Base-by-base conservation (phyloP, 2,797 vertebrate genomes). In the Acanthurus leucopareius region DNA sequence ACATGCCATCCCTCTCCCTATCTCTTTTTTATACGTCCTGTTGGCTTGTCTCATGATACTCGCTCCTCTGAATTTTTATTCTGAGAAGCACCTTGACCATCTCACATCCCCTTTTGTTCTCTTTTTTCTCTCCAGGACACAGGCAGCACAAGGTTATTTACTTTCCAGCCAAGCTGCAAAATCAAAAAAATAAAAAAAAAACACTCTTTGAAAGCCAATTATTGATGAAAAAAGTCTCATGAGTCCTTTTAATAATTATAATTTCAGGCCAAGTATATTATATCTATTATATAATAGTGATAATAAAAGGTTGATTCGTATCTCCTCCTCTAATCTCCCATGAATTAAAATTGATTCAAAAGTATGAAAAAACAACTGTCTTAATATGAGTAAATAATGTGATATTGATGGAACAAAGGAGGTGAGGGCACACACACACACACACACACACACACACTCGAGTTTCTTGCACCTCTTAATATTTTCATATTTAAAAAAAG, bases 121-220 rank as follows among this genome's bases (percentile, higher is more conserved):
- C 61, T 64, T 72, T 72, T 35, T 69, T 63, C 82, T 85, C 77
- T 87, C 53, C 63, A 60, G 83, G 77, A 87, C 65, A 68, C 69
- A 66, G 35, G 58, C 75, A 81, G 63, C 68, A 85, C 83, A 87
- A 88, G 86, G 84, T 84, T 85, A 86, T 91, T 90, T 90, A 87
- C 73, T 79, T 79, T 90, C 54, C 14, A 86, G 75, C 64, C 49
- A 75, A 83, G 69, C 66, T 53, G 14, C 25, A 77, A 69, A 58
- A 80, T 61, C 51, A 35, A 77, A 69, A 58, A 80, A 61, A 54
- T 25, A 25, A 25, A 25, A 25, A 25, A 25, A 25, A 73, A 5
- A 14, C 11, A 19, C 35, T 70, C 48, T 83, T 75, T 83, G 51
- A 83, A 71, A 77, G 61, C 44, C 57, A 76, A 70, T 28, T 40